These are phyloP conservation scores for Ricordea florida DNA, from an alignment of 92 coral and sea anemone genomes.

Conservation along the genomic window DNA sequence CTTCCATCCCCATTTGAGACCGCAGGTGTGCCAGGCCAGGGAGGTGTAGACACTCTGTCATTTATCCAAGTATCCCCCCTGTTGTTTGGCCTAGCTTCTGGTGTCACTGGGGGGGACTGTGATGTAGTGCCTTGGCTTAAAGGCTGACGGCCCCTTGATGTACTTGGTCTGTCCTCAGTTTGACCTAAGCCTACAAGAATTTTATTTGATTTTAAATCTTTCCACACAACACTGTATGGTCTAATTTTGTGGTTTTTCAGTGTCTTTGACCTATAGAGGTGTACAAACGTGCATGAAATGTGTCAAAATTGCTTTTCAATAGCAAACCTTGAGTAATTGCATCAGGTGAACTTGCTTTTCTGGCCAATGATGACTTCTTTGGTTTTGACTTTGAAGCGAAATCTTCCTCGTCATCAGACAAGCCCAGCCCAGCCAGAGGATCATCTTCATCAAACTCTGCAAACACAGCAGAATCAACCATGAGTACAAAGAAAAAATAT, in stretches of 20 bases:
- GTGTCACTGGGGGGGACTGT: conserved; percentile 46
- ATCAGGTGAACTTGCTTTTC: background rate
- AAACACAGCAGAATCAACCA: background rate
- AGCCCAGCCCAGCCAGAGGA: conserved; percentile 84
- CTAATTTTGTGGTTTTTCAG: no score
- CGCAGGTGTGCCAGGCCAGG: background rate
- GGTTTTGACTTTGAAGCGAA: conserved; percentile 55
- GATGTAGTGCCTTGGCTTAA: conserved; percentile 5
- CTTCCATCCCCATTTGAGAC: background rate
- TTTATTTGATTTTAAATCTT: no score
- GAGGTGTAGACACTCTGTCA: background rate
- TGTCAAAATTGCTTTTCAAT: no score
- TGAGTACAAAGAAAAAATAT: background rate
- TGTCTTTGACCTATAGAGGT: no score
- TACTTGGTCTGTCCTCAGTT: conserved; percentile 63
- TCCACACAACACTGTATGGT: no score
- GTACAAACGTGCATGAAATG: no score
- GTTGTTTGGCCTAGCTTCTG: conserved; percentile 25
- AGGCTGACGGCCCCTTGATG: conserved; percentile 54
- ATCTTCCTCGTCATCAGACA: conserved; percentile 74
- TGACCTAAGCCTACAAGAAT: background rate
- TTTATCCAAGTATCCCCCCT: conserved; percentile 10
- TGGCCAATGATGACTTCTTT: conserved; percentile 12
- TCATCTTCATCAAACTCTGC: conserved; percentile 92
- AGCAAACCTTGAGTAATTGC: conserved; percentile 11